A percentile compares a stretch with the other conserved stretches of the same genome.
These are phyloP conservation scores for Halisarca cf. caerulea DNA, from an alignment of 37 sponge, comb jelly and placozoan species.

Conservation along the genomic window DNA sequence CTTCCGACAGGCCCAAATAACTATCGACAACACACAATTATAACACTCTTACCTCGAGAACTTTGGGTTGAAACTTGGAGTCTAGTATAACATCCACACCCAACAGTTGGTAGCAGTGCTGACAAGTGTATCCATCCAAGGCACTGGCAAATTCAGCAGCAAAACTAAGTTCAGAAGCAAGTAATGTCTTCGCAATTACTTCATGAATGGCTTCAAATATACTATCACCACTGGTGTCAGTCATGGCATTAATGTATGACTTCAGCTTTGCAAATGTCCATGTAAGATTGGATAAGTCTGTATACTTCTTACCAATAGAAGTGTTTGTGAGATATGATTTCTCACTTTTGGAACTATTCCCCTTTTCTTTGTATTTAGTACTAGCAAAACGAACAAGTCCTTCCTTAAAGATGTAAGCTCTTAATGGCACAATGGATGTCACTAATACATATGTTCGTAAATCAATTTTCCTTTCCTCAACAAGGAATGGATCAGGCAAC, in stretches of 20 bases:
- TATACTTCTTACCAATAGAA: slow-evolving; percentile 81
- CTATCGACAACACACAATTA: neutral
- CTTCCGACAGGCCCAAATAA: no score
- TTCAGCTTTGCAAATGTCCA: slow-evolving; percentile 83
- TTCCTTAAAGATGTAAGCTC: slow-evolving; percentile 84
- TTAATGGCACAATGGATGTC: slow-evolving; percentile 70
- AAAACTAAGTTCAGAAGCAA: slow-evolving; percentile 66
- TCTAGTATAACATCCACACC: slow-evolving; percentile 87
- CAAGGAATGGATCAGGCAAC: slow-evolving; percentile 60
- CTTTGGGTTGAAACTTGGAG: slow-evolving; percentile 55
- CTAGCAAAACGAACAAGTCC: slow-evolving; percentile 88
- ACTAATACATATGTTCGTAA: slow-evolving; percentile 85
- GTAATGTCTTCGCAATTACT: slow-evolving; percentile 70
- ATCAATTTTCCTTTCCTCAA: slow-evolving; percentile 80
- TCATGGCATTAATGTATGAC: slow-evolving; percentile 17
- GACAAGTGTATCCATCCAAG: slow-evolving; percentile 74
- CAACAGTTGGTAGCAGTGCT: slow-evolving; percentile 79
- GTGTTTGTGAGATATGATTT: slow-evolving; percentile 83
- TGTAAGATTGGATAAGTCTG: slow-evolving; percentile 65
- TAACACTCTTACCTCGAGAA: slow-evolving; percentile 94
- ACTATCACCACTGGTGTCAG: slow-evolving; percentile 27
- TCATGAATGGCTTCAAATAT: slow-evolving; percentile 70
- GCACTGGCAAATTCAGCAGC: slow-evolving; percentile 21
- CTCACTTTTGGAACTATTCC: slow-evolving; percentile 58
- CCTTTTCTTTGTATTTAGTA: slow-evolving; percentile 57